Evolutionary conservation across 2,797 vertebrate genomes (phyloP).

Genomic region (Podargus strigoides): DNA sequence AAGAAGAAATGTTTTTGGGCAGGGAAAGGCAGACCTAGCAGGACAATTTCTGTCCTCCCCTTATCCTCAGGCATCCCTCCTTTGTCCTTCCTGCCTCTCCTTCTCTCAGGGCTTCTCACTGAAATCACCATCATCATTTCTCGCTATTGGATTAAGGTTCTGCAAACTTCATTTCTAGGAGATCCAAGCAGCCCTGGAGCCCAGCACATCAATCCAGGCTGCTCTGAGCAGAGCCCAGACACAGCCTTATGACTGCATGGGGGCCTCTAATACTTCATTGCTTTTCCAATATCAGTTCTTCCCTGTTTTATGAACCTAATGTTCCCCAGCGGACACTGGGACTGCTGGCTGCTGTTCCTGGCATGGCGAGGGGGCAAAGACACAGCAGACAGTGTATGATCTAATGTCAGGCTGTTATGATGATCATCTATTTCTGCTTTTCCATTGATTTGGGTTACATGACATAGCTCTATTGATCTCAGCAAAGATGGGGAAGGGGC

Average conservation of each 20-base stretch:
- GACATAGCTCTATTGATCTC: constrained; percentile 59
- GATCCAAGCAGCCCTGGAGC: background rate
- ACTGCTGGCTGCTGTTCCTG: background rate
- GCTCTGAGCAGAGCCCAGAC: constrained; percentile 39
- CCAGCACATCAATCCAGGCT: constrained; percentile 21
- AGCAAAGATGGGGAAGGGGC: background rate
- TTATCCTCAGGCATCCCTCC: background rate
- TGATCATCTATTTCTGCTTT: constrained; percentile 60
- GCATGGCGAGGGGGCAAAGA: background rate
- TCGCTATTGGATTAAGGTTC: background rate
- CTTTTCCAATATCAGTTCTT: constrained; percentile 57
- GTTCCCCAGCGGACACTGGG: background rate
- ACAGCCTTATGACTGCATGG: background rate
- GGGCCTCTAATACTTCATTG: constrained; percentile 45
- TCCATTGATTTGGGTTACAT: constrained; percentile 72
- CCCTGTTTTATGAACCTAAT: constrained; percentile 37
- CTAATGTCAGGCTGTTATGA: constrained; percentile 30
- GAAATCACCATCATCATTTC: background rate
- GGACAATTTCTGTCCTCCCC: background rate
- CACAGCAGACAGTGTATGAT: background rate
- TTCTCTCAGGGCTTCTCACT: background rate
- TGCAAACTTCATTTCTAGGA: constrained; percentile 1
- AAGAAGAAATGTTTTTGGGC: background rate
- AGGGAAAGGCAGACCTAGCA: background rate
- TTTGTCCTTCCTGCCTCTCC: background rate